Conservation (phyloP, 2,888 invertebrate species). For the Noctua fimbriata region DNA sequence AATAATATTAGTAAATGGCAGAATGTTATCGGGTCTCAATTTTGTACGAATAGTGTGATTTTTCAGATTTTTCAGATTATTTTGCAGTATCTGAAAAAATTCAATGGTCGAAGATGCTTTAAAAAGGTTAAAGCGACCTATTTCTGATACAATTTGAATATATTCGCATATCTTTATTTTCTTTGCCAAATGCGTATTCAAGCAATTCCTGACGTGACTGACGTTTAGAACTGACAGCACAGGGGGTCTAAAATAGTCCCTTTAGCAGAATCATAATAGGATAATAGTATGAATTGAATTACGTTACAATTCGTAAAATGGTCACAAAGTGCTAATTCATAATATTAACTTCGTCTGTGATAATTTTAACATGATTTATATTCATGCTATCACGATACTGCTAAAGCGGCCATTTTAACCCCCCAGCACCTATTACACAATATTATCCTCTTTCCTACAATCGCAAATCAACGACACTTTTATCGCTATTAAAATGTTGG, state of each 20-base stretch:
- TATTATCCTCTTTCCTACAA: background rate
- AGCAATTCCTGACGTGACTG: no score
- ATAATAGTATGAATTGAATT: no score
- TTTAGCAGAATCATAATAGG: no score
- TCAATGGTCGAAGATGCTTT: background rate
- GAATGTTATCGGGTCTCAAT: background rate
- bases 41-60: background rate
- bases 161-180: background rate
- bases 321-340: no score
- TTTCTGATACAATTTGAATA: background rate
- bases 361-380: no score
- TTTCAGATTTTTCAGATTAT: background rate
- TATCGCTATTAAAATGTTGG: slow-evolving; percentile 30
- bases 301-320: no score
- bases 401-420: background rate
- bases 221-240: background rate
- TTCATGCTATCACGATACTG: background rate
- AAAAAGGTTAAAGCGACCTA: background rate
- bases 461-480: slow-evolving; percentile 20
- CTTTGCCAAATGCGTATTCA: background rate
- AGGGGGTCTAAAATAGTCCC: no score
- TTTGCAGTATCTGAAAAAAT: background rate
- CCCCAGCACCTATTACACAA: background rate
- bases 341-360: no score
- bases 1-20: background rate